Base-by-base conservation (phyloP, 2,888 invertebrate species). In the Tethea ocularis region DNA sequence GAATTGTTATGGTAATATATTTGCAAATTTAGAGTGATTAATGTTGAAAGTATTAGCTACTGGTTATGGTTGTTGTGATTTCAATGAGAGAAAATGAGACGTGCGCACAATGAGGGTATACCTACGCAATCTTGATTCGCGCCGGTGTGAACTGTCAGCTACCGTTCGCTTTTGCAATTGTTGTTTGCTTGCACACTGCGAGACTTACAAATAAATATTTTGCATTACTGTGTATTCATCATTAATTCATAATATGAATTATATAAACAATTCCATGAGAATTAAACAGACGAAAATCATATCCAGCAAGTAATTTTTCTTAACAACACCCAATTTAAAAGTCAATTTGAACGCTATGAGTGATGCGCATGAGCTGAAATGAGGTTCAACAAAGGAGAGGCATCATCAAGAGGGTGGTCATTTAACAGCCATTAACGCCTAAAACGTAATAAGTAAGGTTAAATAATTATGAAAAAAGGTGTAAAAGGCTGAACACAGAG, bases 391-490 rank as follows among this genome's bases (percentile, higher is more conserved):
- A 68, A 76, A 74, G 74, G 74, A 81, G 77, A 71, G 69, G 73
- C 74, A 78, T 84, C 83, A 84, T 87, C 86, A 84, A 81, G 74
- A 83, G 82, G 86, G 82, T 87, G 82, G 84, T 86, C 86, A 86
- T 88, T 89, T 88, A 87, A 84, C 81, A 82, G 80, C 78, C 88
- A 88, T 88, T 89, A 88, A 86, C 87, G 86, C 88, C 86, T 87
- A 84, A 84, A 88, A 84, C 83, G 87, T 87, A 87, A 90, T 87
- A 87, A 83, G 85, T 74, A 72, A 84, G 77, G 81, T 88, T 84
- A 88, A 89, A 86, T 88, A 88, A 89, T 90, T 88, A 89, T 80
- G 78, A 85, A 87, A 88, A 87, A 89, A 89, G 84, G 87, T 87
- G 86, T 87, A 88, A 88, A 88, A 88, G 81, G 83, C 78, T 85